phyloP scores from a whole-genome alignment of 2,888 invertebrate species.

The Uropetala carovei region DNA sequence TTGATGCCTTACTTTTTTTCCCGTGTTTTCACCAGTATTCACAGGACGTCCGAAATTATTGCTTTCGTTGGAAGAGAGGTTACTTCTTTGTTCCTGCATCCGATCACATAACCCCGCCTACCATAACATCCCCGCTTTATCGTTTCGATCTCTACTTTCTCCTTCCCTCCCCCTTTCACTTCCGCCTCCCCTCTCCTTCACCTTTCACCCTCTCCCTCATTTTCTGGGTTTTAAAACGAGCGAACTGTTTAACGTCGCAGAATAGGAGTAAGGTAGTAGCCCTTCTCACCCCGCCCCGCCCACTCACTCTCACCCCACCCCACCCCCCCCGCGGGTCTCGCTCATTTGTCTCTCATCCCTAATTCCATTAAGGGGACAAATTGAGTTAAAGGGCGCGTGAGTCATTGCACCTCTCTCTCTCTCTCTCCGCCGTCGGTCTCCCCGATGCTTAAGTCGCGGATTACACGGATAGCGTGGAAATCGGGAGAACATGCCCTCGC shows the following conservation, averaged over 20 bases:
- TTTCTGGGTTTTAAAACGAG: background rate
- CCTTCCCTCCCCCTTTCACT: background rate
- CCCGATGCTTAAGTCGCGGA: constrained; percentile 54
- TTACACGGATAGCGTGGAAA: constrained; percentile 33
- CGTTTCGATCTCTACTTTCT: background rate
- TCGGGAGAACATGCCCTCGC: background rate
- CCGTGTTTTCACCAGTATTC: no score
- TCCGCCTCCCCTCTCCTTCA: background rate
- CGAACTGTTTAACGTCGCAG: background rate
- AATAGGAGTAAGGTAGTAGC: background rate
- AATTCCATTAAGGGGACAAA: constrained; percentile 57
- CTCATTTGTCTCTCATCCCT: constrained; percentile 48
- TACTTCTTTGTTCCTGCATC: no score
- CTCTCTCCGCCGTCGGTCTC: background rate
- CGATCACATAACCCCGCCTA: no score
- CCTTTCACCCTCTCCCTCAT: background rate
- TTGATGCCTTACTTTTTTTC: no score
- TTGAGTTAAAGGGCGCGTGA: constrained; percentile 63
- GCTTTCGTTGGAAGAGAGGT: no score
- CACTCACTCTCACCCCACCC: background rate
- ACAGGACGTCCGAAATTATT: no score
- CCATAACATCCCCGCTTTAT: background rate
- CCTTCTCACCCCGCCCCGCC: background rate
- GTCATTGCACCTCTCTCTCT: constrained; percentile 39
- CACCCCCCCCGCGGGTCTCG: background rate